These are phyloP conservation scores for Aquatica leii DNA, from an alignment of 2,888 invertebrate species.

Conservation along the genomic window DNA sequence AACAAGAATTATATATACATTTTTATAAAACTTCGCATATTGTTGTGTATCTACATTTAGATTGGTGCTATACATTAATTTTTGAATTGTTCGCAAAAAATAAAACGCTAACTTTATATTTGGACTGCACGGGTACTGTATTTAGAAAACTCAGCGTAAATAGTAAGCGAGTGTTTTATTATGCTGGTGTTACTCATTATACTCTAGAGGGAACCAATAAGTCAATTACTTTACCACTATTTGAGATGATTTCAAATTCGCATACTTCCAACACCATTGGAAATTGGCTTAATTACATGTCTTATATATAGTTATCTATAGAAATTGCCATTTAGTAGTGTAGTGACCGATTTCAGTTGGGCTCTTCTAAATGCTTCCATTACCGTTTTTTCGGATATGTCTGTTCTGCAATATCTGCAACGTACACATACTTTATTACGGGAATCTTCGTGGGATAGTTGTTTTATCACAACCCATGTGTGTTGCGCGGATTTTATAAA, in stretches of 20 bases:
- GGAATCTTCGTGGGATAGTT: neutral
- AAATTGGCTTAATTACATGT: neutral
- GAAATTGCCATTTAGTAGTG: no score
- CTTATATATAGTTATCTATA: no score
- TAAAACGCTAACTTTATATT: neutral
- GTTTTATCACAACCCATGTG: neutral
- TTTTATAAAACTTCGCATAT: neutral
- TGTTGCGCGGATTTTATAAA: slow-evolving; percentile 11
- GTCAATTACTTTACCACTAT: no score
- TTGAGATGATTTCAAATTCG: no score
- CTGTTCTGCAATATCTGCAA: slow-evolving; percentile 6
- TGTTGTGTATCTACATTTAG: slow-evolving; percentile 1
- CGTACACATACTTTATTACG: neutral
- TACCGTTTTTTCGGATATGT: no score
- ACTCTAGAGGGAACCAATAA: no score
- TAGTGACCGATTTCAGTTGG: no score
- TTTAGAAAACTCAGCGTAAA: neutral
- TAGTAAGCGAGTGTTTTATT: slow-evolving; percentile 3
- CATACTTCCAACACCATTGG: neutral
- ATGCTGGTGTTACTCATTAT: neutral
- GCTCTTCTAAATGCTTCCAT: no score
- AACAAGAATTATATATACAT: neutral
- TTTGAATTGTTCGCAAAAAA: neutral
- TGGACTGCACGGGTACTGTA: slow-evolving; percentile 1
- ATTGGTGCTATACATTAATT: slow-evolving; percentile 6